Evolutionary conservation across 92 coral and sea anemone genomes (phyloP).

Genomic region (Porites rus): DNA sequence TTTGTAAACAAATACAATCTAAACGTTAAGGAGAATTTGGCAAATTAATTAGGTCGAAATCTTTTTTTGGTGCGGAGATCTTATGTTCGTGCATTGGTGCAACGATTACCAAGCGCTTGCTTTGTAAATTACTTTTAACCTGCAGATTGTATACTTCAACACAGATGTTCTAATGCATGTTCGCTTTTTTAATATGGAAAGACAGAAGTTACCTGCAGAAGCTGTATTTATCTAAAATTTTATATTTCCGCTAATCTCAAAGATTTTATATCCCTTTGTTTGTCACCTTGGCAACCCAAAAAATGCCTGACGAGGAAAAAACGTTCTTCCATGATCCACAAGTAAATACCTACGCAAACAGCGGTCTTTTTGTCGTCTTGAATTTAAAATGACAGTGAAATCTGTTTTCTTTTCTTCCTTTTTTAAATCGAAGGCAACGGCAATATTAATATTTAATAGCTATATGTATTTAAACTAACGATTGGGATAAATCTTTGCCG

Average conservation of each 20-base stretch:
- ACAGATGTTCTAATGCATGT: background rate
- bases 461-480: background rate
- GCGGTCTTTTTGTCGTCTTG: conserved; percentile 28
- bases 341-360: conserved; percentile 38
- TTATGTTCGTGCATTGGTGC: background rate
- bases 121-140: too few relatives aligned
- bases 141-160: background rate
- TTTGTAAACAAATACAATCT: too few relatives aligned
- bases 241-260: background rate
- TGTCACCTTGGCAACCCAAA: conserved; percentile 53
- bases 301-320: conserved; percentile 20
- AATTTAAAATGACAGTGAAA: conserved; percentile 28
- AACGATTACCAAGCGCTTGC: background rate
- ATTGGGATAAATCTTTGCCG: background rate
- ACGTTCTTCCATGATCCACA: conserved; percentile 35
- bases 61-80: too few relatives aligned
- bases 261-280: conserved; percentile 32
- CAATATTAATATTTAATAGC: conserved; percentile 26
- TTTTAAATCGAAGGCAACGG: conserved; percentile 1
- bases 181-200: background rate
- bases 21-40: too few relatives aligned
- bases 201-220: conserved; percentile 22
- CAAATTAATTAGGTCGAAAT: too few relatives aligned
- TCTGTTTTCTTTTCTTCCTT: conserved; percentile 17
- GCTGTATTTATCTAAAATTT: conserved; percentile 16